Evolutionary conservation across 2,797 vertebrate species (phyloP).

Genomic region (Oryzias dopingdopingensis): DNA sequence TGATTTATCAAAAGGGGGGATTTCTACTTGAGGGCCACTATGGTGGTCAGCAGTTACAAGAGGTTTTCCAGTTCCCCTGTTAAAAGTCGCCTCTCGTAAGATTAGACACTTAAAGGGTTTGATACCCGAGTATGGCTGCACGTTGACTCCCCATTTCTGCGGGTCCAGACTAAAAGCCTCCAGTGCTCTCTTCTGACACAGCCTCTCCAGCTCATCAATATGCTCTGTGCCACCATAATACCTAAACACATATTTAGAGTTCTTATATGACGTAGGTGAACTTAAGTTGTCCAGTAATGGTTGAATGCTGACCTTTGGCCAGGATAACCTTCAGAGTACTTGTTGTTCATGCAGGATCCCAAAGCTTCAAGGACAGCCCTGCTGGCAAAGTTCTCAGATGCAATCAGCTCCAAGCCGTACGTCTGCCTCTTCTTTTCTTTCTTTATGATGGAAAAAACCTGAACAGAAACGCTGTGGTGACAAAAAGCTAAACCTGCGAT

Average conservation of each 20-base stretch:
- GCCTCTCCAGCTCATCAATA: conserved; percentile 89
- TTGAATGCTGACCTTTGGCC: conserved; percentile 85
- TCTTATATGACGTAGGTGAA: no score
- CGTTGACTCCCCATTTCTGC: conserved; percentile 92
- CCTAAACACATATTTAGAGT: conserved; percentile 60
- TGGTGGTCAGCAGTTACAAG: no score
- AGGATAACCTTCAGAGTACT: conserved; percentile 97
- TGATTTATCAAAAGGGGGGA: no score
- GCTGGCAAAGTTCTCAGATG: conserved; percentile 95
- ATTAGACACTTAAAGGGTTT: neutral
- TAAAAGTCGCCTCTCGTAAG: no score
- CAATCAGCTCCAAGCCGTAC: conserved; percentile 90
- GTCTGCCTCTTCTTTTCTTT: conserved; percentile 92
- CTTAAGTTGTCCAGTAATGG: no score
- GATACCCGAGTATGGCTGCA: conserved; percentile 96
- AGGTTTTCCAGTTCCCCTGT: no score
- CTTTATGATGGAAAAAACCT: conserved; percentile 90
- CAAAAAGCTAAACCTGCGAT: neutral
- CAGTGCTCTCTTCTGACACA: conserved; percentile 92
- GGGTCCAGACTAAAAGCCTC: conserved; percentile 84
- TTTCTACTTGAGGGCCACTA: no score
- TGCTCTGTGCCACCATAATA: conserved; percentile 94
- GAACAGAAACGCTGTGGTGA: neutral
- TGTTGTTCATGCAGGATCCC: conserved; percentile 97
- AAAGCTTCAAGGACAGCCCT: conserved; percentile 92